Base-by-base conservation (phyloP, 2,888 invertebrate species). In the Mongoloraphidia duomilia region DNA sequence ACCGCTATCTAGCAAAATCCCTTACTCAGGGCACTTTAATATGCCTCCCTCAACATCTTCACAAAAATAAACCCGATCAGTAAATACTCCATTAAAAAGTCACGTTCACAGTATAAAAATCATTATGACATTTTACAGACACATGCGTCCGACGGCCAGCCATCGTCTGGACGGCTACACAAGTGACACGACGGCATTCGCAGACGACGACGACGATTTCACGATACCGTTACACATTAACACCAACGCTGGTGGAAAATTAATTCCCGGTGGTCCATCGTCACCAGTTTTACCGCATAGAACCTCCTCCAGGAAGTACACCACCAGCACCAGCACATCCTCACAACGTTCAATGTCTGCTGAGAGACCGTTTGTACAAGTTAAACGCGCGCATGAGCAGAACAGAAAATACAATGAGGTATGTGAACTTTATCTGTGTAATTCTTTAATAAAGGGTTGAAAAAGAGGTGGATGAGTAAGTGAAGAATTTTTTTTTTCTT, bases 101-200 rank as follows among this genome's bases (percentile, higher is more conserved):
- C 26, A 26, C 26, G 26, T 6, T 26, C 6, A 26, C 26, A 3
- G 26, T 26, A 6, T 26, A 26, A 26, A 3, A 26, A 26, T 26
- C 26, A 26, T 26, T 26, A 3, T 57, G 63, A 11, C 57, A 67
- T 41, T 5, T n/a, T 42, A 39, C 41, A 50, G 51, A 12, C 64
- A 67, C 50, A 63, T 64, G 60, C 58, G 66, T 45, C 69, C 68
- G 11, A 67, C 67, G 12, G 70, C 68, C 34, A 71, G 67, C 53
- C 69, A 69, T 53, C 59, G 82, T 53, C 74, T 80, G 61, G 85
- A 84, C 60, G 85, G 84, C 41, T 84, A 85, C 63, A 82, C 84
- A 41, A 84, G 84, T 61, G 85, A 85, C 62, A 84, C 84, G 33
- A 84, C 84, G 41, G 80, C 84, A 8, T 80, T 84, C 58, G 83